Evolutionary conservation across 2,888 invertebrate species (phyloP).

Genomic region (Eristalinus aeneus): DNA sequence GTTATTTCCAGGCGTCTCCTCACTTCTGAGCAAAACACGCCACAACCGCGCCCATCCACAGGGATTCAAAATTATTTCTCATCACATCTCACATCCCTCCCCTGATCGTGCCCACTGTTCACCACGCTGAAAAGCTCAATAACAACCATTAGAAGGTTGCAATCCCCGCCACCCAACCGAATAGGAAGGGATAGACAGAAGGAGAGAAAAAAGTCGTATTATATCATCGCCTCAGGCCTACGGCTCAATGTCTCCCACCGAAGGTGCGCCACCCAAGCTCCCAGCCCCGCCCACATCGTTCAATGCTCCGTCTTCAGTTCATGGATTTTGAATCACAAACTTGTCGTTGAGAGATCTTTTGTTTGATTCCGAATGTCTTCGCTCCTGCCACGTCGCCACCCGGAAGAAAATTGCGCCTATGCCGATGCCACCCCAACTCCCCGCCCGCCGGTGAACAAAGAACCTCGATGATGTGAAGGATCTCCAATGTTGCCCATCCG

Average conservation of each 20-base stretch:
- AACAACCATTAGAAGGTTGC: constrained; percentile 32
- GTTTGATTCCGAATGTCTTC: constrained; percentile 63
- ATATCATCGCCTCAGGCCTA: constrained; percentile 52
- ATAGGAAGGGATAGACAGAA: neutral
- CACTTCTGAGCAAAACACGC: no score
- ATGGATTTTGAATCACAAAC: constrained; percentile 60
- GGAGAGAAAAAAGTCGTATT: constrained; percentile 24
- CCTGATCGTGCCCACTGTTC: constrained; percentile 26
- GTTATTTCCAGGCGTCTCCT: neutral
- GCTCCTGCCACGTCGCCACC: neutral
- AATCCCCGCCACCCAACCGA: constrained; percentile 6
- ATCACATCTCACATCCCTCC: neutral
- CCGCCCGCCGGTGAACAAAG: neutral
- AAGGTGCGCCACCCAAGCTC: neutral
- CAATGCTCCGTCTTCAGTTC: constrained; percentile 55
- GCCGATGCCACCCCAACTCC: neutral
- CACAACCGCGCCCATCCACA: no score
- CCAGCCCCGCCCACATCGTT: neutral
- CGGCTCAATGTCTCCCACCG: constrained; percentile 37
- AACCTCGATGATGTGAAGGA: constrained; percentile 41
- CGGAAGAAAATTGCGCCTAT: neutral
- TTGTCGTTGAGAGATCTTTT: constrained; percentile 64
- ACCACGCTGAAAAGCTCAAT: neutral
- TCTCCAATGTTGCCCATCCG: constrained; percentile 39
- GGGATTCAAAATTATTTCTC: no score